Evolutionary conservation across 2,797 vertebrate species (phyloP).

Genomic region (Alca torda): DNA sequence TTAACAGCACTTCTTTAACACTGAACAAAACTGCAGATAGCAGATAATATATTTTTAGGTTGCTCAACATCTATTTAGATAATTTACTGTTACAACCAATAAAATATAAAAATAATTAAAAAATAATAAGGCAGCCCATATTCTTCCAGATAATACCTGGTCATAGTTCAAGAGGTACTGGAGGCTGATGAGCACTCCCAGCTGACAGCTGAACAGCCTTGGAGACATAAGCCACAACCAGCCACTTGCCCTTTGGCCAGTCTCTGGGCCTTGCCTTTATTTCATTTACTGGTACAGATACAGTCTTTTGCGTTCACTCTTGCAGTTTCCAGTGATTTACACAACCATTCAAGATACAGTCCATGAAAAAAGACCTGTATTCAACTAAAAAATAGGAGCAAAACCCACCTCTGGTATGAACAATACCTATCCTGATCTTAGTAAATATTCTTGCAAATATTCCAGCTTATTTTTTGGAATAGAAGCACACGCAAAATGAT

Average conservation of each 20-base stretch:
- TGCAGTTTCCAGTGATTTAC: neutral
- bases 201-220: fast-evolving
- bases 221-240: neutral
- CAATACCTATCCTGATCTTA: neutral
- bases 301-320: neutral
- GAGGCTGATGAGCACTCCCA: neutral
- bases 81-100: neutral
- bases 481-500: neutral
- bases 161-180: neutral
- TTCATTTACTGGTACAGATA: neutral
- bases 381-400: neutral
- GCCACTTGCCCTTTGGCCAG: neutral
- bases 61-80: neutral
- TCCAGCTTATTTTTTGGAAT: neutral
- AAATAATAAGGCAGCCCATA: neutral
- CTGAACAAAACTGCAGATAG: neutral
- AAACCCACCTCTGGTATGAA: neutral
- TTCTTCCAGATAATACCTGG: neutral
- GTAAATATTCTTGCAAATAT: neutral
- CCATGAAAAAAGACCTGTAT: neutral
- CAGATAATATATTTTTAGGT: neutral
- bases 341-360: neutral
- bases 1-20: neutral
- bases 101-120: neutral
- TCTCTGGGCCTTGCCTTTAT: neutral